phyloP scores from a whole-genome alignment of 1,140 invertebrate genomes.

The Neodiprion virginianus region DNA sequence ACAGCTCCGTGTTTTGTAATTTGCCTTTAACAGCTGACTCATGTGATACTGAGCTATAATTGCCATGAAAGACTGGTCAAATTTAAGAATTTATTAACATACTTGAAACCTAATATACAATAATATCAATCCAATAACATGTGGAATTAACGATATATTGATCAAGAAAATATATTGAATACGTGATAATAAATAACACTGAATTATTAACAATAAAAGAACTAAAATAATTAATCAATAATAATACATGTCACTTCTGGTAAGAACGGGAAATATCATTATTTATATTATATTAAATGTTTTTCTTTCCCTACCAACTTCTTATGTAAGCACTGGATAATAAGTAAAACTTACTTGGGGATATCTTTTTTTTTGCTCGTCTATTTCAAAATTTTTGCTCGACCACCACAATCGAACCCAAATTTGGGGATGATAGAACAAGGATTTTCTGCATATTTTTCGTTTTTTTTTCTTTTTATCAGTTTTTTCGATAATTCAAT shows the following conservation, averaged over 20 bases:
- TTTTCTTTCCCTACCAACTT: neutral
- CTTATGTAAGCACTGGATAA: neutral
- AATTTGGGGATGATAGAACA: constrained; percentile 38
- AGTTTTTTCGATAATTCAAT: neutral
- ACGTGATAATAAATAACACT: constrained; percentile 46
- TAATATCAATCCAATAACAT: constrained; percentile 46
- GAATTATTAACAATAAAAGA: constrained; percentile 45
- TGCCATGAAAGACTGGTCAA: neutral
- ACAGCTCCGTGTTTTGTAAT: no score
- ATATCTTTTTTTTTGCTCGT: constrained; percentile 47
- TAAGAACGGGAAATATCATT: constrained; percentile 50
- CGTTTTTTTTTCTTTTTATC: constrained; percentile 7
- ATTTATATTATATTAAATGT: neutral
- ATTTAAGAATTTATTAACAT: constrained; percentile 19
- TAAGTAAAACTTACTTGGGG: constrained; percentile 48
- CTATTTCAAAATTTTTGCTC: constrained; percentile 48
- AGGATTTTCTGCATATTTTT: constrained; percentile 20
- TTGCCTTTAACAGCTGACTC: no score
- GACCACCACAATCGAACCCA: constrained; percentile 60
- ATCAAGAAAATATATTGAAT: constrained; percentile 42
- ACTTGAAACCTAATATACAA: constrained; percentile 44
- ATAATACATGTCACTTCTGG: constrained; percentile 59
- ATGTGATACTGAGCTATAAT: no score
- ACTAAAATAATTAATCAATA: constrained; percentile 37
- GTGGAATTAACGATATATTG: constrained; percentile 42